A percentile compares a stretch with the other conserved stretches of the same genome.
These are phyloP conservation scores for Hippopotamus amphibius DNA, from an alignment of 2,113 vertebrate genomes.

Conservation along the genomic window DNA sequence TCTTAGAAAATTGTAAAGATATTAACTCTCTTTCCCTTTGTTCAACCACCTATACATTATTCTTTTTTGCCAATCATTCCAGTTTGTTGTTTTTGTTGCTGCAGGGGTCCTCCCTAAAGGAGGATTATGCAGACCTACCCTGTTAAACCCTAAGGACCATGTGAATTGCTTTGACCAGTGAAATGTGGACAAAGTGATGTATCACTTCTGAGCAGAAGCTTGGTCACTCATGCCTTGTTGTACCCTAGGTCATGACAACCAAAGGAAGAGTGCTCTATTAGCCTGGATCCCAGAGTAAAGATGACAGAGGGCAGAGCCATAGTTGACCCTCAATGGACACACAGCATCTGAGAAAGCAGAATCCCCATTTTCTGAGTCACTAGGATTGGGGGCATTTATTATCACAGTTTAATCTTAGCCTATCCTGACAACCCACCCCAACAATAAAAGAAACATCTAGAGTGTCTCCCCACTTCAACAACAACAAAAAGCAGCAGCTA, in stretches of 20 bases:
- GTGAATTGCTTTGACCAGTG: not conserved
- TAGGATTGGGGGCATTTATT: not conserved
- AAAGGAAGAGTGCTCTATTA: not conserved
- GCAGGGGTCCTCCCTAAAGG: not conserved
- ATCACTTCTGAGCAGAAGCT: not conserved
- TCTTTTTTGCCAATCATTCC: not conserved
- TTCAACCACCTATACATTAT: not conserved
- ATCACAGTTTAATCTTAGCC: slow-evolving; percentile 8
- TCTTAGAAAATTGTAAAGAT: not conserved
- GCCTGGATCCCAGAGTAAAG: not conserved
- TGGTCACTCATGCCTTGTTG: not conserved
- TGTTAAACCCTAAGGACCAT: not conserved
- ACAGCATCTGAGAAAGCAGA: not conserved
- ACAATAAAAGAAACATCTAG: not conserved
- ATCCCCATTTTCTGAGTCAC: not conserved
- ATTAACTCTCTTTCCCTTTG: not conserved
- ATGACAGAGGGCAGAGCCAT: not conserved
- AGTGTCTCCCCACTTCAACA: not conserved
- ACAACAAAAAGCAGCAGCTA: not conserved
- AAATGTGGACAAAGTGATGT: not conserved
- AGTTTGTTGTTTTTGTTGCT: not conserved
- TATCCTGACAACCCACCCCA: not conserved
- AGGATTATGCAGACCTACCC: not conserved
- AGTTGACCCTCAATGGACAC: not conserved
- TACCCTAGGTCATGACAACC: not conserved